Evolutionary conservation across 1,140 invertebrate species (phyloP).

Genomic region (Pantala flavescens): DNA sequence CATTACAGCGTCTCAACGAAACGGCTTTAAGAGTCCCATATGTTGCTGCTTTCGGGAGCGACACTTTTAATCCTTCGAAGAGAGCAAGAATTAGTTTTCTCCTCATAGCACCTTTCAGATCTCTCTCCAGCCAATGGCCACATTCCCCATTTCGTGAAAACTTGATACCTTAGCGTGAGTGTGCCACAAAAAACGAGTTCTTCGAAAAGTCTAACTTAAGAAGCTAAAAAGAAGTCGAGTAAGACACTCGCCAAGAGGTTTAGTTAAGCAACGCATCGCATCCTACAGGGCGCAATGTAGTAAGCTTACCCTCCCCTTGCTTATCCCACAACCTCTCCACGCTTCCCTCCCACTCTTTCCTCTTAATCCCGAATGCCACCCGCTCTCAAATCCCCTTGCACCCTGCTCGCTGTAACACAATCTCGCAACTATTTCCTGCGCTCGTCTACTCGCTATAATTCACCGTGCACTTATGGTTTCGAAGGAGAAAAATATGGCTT

Average conservation of each 20-base stretch:
- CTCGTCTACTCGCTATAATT: not conserved
- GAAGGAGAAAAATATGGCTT: too few species aligned
- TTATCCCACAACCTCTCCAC: not conserved
- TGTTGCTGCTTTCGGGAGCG: too few species aligned
- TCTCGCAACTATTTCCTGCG: not conserved
- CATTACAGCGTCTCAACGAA: too few species aligned
- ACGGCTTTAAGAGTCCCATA: too few species aligned
- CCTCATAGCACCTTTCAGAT: not conserved
- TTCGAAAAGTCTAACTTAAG: not conserved
- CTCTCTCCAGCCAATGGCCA: not conserved
- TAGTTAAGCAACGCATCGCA: not conserved
- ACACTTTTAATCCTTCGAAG: too few species aligned
- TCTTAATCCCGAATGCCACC: not conserved
- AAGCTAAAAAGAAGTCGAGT: conserved; percentile 3
- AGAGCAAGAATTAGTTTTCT: too few species aligned
- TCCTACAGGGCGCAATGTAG: not conserved
- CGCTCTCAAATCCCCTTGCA: not conserved
- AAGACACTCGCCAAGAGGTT: not conserved
- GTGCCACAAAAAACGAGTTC: conserved; percentile 4
- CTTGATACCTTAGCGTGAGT: not conserved
- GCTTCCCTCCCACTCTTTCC: not conserved
- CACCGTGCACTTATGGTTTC: too few species aligned
- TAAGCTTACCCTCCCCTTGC: not conserved
- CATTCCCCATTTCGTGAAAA: conserved; percentile 1
- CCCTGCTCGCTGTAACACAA: conserved; percentile 1